Evolutionary conservation across 2,113 vertebrate species (phyloP), one percentile per base, ranked within the genome.

Genomic region (Rhinoptilus africanus): DNA sequence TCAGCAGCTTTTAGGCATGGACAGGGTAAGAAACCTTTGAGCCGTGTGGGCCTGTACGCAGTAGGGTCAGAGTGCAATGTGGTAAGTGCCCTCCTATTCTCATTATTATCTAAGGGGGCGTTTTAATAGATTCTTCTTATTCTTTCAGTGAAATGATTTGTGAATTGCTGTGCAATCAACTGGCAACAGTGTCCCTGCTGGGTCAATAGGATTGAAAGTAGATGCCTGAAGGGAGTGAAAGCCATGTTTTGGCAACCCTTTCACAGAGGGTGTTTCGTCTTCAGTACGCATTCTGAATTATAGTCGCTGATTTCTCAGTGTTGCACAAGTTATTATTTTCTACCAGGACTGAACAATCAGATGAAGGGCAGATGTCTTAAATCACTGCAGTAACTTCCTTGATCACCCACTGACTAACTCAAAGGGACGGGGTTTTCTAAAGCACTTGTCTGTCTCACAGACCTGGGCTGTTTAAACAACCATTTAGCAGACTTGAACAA

Each of bases 101-200:
- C 37, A 3, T 22, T 27, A 73, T 28, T 73, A 34, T 4, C 45
- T 4, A 27, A 26, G 47, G 5, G 69, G 45, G 6, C 1, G 1
- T 51, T 45, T 26, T 6, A 14, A 24, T 10, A 8, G 87, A 7
- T 45, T 17, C 6, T 62, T 35, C 26, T n/a, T 27, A 4, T 72
- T 26, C 62, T 97, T 97, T 97, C 96, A 85, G 88, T 97, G 96
- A 92, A 96, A 97, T 73, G 91, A 28, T 67, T 74, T 26, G 86
- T 95, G 89, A 75, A 93, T 96, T 96, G 96, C 96, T 93, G 88
- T 93, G 96, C 96, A 96, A 94, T 97, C 93, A 18, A 3, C n/a
- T 37, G 39, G 37, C 72, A 37, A 6, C 43, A 1, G 48, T 3
- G 68, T 2, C 59, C 34, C 87, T 76, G 84, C 37, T 1, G 2